phyloP scores from a whole-genome alignment of 1,140 invertebrate species.

The Lasioglossum albipes region DNA sequence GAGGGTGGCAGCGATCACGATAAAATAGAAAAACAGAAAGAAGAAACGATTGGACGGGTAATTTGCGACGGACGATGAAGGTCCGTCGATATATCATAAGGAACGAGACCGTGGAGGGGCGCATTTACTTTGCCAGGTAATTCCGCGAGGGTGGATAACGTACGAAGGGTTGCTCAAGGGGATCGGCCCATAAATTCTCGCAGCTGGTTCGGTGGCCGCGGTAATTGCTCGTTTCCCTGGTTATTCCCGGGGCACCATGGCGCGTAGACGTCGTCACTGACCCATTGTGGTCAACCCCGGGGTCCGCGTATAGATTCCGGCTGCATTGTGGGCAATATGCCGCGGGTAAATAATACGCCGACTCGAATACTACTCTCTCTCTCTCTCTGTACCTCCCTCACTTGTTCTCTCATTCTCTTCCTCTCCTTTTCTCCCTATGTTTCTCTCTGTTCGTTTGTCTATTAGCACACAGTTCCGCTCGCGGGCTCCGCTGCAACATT shows the following conservation, averaged over 20 bases:
- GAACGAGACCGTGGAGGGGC: constrained; percentile 2
- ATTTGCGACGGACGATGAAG: background rate
- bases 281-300: constrained; percentile 55
- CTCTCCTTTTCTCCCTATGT: background rate
- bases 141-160: constrained; percentile 43
- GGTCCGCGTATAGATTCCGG: constrained; percentile 57
- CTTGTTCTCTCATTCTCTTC: background rate
- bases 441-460: background rate
- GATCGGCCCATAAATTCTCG: constrained; percentile 52
- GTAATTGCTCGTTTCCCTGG: constrained; percentile 60
- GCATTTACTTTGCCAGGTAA: constrained; percentile 41
- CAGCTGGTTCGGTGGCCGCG: background rate
- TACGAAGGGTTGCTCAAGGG: constrained; percentile 57
- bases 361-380: constrained; percentile 8
- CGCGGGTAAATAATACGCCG: constrained; percentile 55
- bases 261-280: constrained; percentile 49
- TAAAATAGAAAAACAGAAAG: too few relatives aligned
- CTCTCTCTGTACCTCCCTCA: background rate
- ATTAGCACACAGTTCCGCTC: constrained; percentile 15
- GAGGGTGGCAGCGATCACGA: too few relatives aligned
- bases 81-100: constrained; percentile 26
- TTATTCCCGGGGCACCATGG: constrained; percentile 31
- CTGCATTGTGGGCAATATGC: constrained; percentile 62
- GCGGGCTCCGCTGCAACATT: constrained; percentile 24
- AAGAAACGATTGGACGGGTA: background rate